phyloP scores from a whole-genome alignment of 2,888 invertebrate genomes.

The Plagiodera versicolora region DNA sequence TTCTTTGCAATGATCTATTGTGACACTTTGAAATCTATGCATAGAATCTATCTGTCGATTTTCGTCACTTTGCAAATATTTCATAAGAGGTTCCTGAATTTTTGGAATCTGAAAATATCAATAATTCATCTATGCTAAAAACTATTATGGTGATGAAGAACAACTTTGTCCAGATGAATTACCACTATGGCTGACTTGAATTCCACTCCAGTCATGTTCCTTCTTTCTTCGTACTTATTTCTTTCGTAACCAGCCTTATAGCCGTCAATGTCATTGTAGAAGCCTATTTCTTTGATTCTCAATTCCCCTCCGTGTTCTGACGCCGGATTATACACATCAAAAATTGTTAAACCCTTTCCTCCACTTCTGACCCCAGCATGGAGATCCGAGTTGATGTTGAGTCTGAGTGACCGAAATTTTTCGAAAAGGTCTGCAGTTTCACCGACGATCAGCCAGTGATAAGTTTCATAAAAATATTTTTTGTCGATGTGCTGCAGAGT shows the following conservation, averaged over 20 bases:
- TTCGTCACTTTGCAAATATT: conserved; percentile 59
- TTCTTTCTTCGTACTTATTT: conserved; percentile 53
- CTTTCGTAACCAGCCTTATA: conserved; percentile 32
- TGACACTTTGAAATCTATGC: conserved; percentile 65
- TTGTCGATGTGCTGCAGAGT: conserved; percentile 28
- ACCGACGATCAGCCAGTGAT: conserved; percentile 54
- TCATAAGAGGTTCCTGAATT: conserved; percentile 52
- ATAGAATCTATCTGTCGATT: conserved; percentile 63
- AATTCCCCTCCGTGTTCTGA: conserved; percentile 58
- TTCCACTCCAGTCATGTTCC: conserved; percentile 60
- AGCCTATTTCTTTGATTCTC: conserved; percentile 57
- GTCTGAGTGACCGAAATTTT: conserved; percentile 49
- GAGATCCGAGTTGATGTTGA: conserved; percentile 58
- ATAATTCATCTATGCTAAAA: no score
- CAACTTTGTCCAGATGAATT: conserved; percentile 16
- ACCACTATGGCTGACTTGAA: conserved; percentile 62
- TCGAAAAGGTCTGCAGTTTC: conserved; percentile 35
- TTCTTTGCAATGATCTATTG: conserved; percentile 62
- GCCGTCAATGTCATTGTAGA: conserved; percentile 51
- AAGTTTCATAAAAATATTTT: conserved; percentile 43
- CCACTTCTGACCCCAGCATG: conserved; percentile 43
- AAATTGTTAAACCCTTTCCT: conserved; percentile 45
- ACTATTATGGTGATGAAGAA: no score
- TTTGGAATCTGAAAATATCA: conserved; percentile 49
- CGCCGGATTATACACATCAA: conserved; percentile 62